Base-by-base conservation (phyloP, 2,113 vertebrate species). In the Lipotes vexillifer region DNA sequence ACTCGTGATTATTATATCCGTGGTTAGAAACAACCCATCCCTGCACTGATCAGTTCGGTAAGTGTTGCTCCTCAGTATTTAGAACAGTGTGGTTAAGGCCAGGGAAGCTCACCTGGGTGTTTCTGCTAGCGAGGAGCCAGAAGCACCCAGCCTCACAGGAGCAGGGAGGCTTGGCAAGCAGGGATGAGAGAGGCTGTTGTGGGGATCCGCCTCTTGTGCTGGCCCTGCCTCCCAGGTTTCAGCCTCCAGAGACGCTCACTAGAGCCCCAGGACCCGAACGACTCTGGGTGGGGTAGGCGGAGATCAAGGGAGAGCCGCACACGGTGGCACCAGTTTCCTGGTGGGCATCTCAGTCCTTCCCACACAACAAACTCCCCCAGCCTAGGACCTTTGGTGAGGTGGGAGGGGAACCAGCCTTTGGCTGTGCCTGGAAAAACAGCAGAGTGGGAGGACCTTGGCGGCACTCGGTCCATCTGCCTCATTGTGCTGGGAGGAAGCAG, bases 1-100 rank as follows among this genome's bases (percentile, higher is more conserved):
- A 57, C 96, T 94, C 81, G 90, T 97, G 96, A 97, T 95, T 6
- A 36, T 87, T 83, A 65, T 97, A 96, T 97, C 97, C 91, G 95
- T 88, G 96, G 86, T 93, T 96, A 96, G 97, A 95, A 92, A 63
- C 33, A 63, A 90, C 92, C 80, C 12, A 9, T 71, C 65, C 77
- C 68, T 27, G 31, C 55, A 5, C 86, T 8, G 55, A 92, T 95
- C 65, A 59, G 93, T 96, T 97, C 96, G 97, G 93, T 97, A 97
- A 96, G 97, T 31, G 96, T 96, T 71, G 92, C 44, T 88, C 66
- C 46, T 71, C 83, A n/a, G 65, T 49, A 69, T 20, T 66, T 77
- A 80, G 87, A 84, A 83, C 69, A 69, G 74, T 77, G 93, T 46
- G 55, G 55, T 74, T 31, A 29, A 88, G 59, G 57, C 84, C 71